Base-by-base conservation (phyloP, 2,113 vertebrate species). In the Mesoclemmys tuberculata region DNA sequence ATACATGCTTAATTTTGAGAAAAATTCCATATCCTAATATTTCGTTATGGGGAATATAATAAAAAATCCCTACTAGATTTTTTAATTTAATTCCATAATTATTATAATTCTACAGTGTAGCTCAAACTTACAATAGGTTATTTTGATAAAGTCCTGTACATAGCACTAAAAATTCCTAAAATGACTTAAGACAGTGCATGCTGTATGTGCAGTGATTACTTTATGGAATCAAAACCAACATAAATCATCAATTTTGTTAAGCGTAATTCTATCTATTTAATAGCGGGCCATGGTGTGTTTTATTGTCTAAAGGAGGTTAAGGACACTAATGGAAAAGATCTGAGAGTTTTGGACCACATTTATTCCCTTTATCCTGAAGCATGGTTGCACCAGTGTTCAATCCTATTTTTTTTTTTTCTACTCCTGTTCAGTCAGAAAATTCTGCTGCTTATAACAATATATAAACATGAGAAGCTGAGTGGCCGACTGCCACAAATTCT, bases 401-500 rank as follows among this genome's bases (percentile, higher is more conserved):
- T 89, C 29, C 46, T 12, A 10, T 52, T 4, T 80, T 88, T 52
- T 4, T 80, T 88, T 93, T 31, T 91, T 90, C n/a, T 56, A 21
- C 2, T 14, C 2, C 29, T 75, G 3, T 51, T 93, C 80, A 56
- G 44, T 90, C 52, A 81, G 83, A 94, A 92, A 82, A 86, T 82
- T 82, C 55, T 93, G 2, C 74, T 93, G 48, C 74, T 86, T 94
- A 31, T 49, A 93, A 89, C 31, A 88, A 38, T 55, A 78, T 14
- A 27, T n/a, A 89, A 75, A 4, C 41, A 83, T 89, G 44, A 92
- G 55, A 91, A 35, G 18, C 3, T 87, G 80, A 83, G 52, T 91
- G 93, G 86, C 64, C 80, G 29, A 86, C 54, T 90, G 93, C 82
- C 91, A 92, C 71, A 92, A 74, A 93, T 96, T 97, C 68, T 87